Percentiles rank a stretch among this genome's conserved stretches.
These are phyloP conservation scores for Brachyrhaphis roseni DNA, from an alignment of 2,797 vertebrate species.

Conservation along the genomic window DNA sequence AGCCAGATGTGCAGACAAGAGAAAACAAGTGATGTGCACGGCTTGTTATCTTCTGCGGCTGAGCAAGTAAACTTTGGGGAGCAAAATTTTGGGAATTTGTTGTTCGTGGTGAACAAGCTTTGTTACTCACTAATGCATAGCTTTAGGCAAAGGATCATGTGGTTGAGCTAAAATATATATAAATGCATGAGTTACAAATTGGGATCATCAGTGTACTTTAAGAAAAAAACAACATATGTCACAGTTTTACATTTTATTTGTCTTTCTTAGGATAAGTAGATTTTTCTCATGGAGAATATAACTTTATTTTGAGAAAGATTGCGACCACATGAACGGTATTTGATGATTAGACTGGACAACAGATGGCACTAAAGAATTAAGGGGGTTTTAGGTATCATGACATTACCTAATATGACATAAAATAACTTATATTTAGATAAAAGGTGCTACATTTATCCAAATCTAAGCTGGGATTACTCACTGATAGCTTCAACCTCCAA, in stretches of 20 bases:
- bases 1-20: constrained; percentile 4
- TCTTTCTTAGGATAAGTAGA: not conserved
- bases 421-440: not conserved
- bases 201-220: not conserved
- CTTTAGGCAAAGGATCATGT: not conserved
- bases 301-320: not conserved
- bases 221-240: not conserved
- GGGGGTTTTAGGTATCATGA: not conserved
- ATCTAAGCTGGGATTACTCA: not conserved
- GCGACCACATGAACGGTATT: not conserved
- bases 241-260: not conserved
- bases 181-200: not conserved
- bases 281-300: not conserved
- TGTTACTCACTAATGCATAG: not conserved
- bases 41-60: constrained; percentile 4
- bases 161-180: not conserved
- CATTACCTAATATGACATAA: not conserved
- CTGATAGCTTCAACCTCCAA: not conserved
- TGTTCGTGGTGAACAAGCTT: not conserved
- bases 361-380: not conserved
- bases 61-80: constrained; percentile 8
- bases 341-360: not conserved
- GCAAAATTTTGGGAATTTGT: not conserved
- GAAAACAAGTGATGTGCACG: not conserved
- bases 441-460: not conserved